Base-by-base conservation (phyloP, 2,113 vertebrate genomes). In the Pristiophorus japonicus region DNA sequence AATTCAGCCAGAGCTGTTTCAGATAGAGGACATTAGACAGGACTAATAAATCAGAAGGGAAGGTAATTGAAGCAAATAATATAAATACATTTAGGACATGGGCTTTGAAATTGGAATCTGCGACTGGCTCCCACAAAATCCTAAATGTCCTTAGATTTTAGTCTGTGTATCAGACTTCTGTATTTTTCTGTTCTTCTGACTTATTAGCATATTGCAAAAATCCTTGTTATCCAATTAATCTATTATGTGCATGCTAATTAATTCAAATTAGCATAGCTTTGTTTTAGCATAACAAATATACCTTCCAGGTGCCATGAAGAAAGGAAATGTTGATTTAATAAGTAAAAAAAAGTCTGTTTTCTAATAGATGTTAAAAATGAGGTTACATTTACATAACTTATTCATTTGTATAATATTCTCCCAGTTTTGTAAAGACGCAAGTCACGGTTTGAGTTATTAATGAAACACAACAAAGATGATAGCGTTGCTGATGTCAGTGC, bases 401-500 rank as follows among this genome's bases (percentile, higher is more conserved):
- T 67, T 94, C 42, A 67, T 67, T 94, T 94, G 65, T 27, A 67
- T 8, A 94, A 94, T 45, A 22, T 94, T 94, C 42, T 94, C 92
- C 59, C 63, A 94, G 65, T 66, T 67, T 94, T 45, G 34, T 67
- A 94, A 42, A 65, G 92, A 45, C 10, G 22, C 92, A 94, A 94
- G 38, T 66, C 63, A 67, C 10, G 10, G 92, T 67, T 66, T 24
- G 65, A 94, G 63, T 67, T 65, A 94, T 67, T 94, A 94, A 94
- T 67, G 20, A 91, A 91, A 91, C 62, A 94, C 62, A 47, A 42
- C 65, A 67, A 94, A 94, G 42, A 47, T 67, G 63, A 42, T 67
- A 45, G 65, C 30, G 87, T 30, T 91, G 87, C 87, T 91, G 87
- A 91, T 91, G 87, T 91, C 87, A 91, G 87, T 62, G 87, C 87